phyloP scores from a whole-genome alignment of 2,888 invertebrate genomes.

The Cheilosia variabilis region DNA sequence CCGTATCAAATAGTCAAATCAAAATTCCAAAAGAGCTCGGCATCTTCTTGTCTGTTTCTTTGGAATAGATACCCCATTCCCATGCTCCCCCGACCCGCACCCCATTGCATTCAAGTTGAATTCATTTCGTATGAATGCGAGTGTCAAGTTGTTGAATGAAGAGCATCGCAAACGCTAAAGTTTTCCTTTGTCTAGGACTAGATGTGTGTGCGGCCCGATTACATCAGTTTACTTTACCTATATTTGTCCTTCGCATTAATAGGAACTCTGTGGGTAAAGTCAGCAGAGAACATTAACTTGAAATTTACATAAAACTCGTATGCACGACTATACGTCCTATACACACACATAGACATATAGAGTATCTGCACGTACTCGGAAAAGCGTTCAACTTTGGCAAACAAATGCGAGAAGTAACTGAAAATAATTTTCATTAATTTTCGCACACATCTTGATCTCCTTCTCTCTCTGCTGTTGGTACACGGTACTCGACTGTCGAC shows the following conservation, averaged over 20 bases:
- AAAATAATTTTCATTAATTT: conserved; percentile 69
- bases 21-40: conserved; percentile 38
- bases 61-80: neutral
- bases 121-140: conserved; percentile 55
- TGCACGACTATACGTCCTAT: neutral
- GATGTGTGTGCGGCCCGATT: conserved; percentile 36
- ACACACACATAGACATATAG: neutral
- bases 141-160: conserved; percentile 60
- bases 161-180: conserved; percentile 47
- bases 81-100: neutral
- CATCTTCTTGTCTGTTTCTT: neutral
- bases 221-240: conserved; percentile 62
- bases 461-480: no score
- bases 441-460: conserved; percentile 19
- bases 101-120: conserved; percentile 26
- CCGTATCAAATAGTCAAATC: conserved; percentile 39
- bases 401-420: conserved; percentile 55
- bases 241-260: conserved; percentile 38
- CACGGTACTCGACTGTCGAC: neutral
- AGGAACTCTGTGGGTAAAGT: conserved; percentile 38
- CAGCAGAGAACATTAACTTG: conserved; percentile 42
- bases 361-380: neutral
- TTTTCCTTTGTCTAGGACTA: conserved; percentile 39
- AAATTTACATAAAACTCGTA: conserved; percentile 41
- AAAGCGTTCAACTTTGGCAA: conserved; percentile 35